Evolutionary conservation across 2,113 vertebrate species (phyloP).

Genomic region (Collichthys lucidus): DNA sequence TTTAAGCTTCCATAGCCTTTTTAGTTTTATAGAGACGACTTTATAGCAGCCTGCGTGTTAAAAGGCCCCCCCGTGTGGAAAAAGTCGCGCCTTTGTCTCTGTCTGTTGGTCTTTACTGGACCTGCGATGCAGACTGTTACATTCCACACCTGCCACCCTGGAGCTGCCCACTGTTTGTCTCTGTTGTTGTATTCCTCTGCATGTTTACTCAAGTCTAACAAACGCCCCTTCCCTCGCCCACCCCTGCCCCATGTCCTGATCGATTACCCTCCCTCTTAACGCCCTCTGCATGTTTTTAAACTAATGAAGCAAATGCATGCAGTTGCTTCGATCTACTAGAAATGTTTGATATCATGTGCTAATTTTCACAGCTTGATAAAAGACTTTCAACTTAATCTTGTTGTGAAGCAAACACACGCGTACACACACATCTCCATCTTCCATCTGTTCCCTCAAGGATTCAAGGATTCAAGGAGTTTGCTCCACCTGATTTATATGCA

Average conservation of each 20-base stretch:
- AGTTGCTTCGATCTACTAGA: slow-evolving; percentile 14
- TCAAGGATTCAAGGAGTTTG: too few relatives aligned
- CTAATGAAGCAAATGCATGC: slow-evolving; percentile 54
- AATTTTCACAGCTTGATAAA: slow-evolving; percentile 55
- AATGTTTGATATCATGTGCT: slow-evolving; percentile 51
- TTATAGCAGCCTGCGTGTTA: slow-evolving; percentile 30
- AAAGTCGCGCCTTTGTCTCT: slow-evolving; percentile 50
- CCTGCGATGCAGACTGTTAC: slow-evolving; percentile 50
- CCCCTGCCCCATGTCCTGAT: neutral
- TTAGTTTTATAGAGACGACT: slow-evolving; percentile 56
- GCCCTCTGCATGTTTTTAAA: slow-evolving; percentile 45
- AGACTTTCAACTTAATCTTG: slow-evolving; percentile 2
- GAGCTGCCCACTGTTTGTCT: slow-evolving; percentile 70
- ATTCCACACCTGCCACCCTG: slow-evolving; percentile 81
- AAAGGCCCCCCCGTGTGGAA: slow-evolving; percentile 49
- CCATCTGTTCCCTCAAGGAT: neutral
- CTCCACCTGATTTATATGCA: slow-evolving; percentile 56
- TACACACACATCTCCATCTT: slow-evolving; percentile 5
- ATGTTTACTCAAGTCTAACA: slow-evolving; percentile 74
- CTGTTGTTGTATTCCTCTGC: slow-evolving; percentile 57
- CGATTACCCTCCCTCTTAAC: slow-evolving; percentile 11
- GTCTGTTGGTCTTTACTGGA: slow-evolving; percentile 48
- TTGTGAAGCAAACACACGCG: slow-evolving; percentile 17
- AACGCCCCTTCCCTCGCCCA: neutral
- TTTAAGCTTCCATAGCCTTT: slow-evolving; percentile 12